phyloP scores from a whole-genome alignment of 2,797 vertebrate genomes.

The Onychomys arenicola region DNA sequence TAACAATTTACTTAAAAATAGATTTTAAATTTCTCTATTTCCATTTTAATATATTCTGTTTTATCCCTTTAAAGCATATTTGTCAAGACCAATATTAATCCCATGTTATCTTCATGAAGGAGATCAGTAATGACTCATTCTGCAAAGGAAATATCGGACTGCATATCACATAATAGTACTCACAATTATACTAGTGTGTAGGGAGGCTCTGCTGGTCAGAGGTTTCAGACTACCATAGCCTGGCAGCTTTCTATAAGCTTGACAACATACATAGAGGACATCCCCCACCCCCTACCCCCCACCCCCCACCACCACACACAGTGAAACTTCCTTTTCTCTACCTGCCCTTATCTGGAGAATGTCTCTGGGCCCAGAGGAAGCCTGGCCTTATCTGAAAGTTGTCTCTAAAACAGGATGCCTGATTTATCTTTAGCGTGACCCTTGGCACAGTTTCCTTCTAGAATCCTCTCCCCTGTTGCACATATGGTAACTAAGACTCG shows the following conservation, averaged over 20 bases:
- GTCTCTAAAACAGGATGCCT: neutral
- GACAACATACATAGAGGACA: neutral
- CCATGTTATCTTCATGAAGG: neutral
- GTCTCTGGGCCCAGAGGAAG: neutral
- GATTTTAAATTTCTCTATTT: conserved; percentile 6
- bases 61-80: neutral
- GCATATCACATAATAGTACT: neutral
- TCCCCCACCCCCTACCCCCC: neutral
- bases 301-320: neutral
- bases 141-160: neutral
- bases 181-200: neutral
- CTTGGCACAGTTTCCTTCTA: neutral
- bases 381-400: neutral
- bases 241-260: neutral
- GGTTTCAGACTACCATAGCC: neutral
- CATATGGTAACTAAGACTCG: neutral
- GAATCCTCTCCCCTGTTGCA: neutral
- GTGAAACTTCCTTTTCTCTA: neutral
- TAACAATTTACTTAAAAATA: conserved; percentile 23
- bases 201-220: neutral
- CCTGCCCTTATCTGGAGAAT: neutral
- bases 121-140: neutral
- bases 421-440: neutral
- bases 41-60: neutral
- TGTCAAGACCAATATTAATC: neutral